These are phyloP conservation scores for Zosterops japonicus DNA, from an alignment of 2,113 vertebrate genomes.

Conservation along the genomic window DNA sequence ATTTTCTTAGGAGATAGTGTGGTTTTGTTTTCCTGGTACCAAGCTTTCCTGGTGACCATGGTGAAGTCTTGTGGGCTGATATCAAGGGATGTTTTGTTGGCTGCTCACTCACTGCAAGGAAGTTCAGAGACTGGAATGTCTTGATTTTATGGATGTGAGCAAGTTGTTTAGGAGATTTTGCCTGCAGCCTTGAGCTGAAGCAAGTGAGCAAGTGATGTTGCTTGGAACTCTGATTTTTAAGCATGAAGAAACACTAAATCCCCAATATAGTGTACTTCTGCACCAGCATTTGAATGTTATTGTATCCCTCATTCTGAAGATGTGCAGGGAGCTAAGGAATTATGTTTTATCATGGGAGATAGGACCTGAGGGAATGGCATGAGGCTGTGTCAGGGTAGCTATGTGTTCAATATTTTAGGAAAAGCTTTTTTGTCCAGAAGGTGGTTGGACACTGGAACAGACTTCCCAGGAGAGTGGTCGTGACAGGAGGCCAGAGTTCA, in stretches of 20 bases:
- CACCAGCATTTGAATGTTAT: neutral
- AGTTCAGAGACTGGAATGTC: neutral
- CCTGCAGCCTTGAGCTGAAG: neutral
- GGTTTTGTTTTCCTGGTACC: neutral
- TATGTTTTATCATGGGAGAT: neutral
- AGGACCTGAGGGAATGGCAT: neutral
- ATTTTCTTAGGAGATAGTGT: neutral
- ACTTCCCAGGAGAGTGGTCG: neutral
- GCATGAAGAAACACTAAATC: neutral
- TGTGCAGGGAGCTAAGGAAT: neutral
- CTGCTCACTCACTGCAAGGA: neutral
- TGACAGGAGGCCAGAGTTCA: neutral
- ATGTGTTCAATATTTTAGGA: neutral
- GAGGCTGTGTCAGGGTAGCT: neutral
- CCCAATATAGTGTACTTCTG: neutral
- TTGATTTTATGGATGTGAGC: neutral
- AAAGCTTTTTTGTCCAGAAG: neutral
- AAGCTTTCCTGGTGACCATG: neutral
- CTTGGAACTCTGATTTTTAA: neutral
- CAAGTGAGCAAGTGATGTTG: neutral
- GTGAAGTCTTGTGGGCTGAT: neutral
- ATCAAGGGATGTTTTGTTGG: neutral
- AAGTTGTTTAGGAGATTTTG: neutral
- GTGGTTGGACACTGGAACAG: neutral
- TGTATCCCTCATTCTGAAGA: neutral